Evolutionary conservation across 1,140 invertebrate species (phyloP).

Genomic region (Brachionus paranguensis): DNA sequence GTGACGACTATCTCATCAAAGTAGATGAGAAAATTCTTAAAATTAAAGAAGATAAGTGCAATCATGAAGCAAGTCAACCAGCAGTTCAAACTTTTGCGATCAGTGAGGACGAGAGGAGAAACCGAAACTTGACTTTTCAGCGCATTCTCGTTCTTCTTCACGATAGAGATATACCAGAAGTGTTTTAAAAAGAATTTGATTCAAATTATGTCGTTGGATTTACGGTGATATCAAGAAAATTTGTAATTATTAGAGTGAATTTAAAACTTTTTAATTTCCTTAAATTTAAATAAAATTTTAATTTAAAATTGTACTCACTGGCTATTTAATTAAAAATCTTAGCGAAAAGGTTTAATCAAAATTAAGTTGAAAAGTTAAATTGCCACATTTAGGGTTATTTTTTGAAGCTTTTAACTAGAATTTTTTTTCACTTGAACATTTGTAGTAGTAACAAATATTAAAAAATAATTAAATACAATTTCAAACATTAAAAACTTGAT

Average conservation of each 20-base stretch:
- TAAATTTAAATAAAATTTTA: background rate
- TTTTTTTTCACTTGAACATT: too few relatives aligned
- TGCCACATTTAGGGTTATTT: too few relatives aligned
- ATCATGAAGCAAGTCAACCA: background rate
- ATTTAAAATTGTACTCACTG: background rate
- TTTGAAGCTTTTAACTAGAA: too few relatives aligned
- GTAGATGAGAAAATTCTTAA: constrained; percentile 4
- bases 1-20: background rate
- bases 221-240: background rate
- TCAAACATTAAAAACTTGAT: too few relatives aligned
- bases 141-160: background rate
- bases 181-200: background rate
- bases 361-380: too few relatives aligned
- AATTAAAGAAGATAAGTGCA: background rate
- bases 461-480: too few relatives aligned
- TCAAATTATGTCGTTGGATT: background rate
- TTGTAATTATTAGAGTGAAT: background rate
- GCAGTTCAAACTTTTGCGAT: background rate
- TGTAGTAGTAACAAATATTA: too few relatives aligned
- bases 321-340: background rate
- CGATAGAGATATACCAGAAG: background rate
- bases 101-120: background rate
- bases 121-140: background rate
- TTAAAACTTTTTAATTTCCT: background rate
- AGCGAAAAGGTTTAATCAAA: too few relatives aligned